These are phyloP conservation scores for Nannobrachium achirus DNA, from an alignment of 2,113 vertebrate genomes.

Conservation along the genomic window DNA sequence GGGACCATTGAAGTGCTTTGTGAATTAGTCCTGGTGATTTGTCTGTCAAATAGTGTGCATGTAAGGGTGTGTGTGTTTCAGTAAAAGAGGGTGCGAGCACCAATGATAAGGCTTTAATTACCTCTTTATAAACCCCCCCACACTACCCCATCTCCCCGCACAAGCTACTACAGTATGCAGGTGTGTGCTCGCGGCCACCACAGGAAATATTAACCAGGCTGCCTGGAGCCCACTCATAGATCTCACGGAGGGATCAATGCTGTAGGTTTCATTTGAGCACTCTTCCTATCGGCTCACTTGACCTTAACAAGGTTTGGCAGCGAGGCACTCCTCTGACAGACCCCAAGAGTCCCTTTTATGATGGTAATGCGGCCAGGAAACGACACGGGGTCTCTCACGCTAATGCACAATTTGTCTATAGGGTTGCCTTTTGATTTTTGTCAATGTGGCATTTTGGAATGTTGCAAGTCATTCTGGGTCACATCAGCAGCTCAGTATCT, in stretches of 20 bases:
- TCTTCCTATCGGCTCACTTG: neutral
- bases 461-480: no score
- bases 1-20: conserved; percentile 63
- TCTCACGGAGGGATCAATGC: conserved; percentile 37
- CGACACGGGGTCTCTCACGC: neutral
- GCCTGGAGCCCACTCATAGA: conserved; percentile 25
- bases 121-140: conserved; percentile 59
- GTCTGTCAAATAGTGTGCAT: conserved; percentile 53
- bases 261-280: conserved; percentile 18
- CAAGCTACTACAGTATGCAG: conserved; percentile 56
- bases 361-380: neutral
- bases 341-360: neutral
- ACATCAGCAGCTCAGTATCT: no score
- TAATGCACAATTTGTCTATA: no score
- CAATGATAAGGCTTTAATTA: conserved; percentile 75
- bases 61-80: conserved; percentile 49
- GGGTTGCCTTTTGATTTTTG: no score
- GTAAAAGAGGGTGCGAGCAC: conserved; percentile 49
- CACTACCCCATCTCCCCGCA: neutral
- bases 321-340: conserved; percentile 2
- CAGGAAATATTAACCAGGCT: conserved; percentile 53
- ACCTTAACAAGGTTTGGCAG: neutral
- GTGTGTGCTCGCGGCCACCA: conserved; percentile 54
- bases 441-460: no score
- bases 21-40: conserved; percentile 66